Evolutionary conservation across 2,888 invertebrate species (phyloP), one percentile per base, ranked within the genome.

Genomic region (Conchocele bisecta): DNA sequence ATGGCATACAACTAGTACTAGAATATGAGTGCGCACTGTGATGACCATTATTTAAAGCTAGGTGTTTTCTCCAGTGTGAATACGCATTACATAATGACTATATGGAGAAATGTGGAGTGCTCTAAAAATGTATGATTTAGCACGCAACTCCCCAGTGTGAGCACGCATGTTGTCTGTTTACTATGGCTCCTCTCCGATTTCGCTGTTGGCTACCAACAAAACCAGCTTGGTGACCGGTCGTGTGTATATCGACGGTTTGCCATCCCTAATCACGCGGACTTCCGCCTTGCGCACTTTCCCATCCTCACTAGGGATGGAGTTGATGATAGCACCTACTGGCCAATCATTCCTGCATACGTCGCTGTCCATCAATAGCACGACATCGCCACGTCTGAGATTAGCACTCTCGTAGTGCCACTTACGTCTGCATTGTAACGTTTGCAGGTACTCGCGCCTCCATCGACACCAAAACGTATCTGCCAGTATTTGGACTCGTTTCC

Each of bases 401-500:
- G 6, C 33, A 13, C 26, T 6, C 20, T 56, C 37, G n/a, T 39
- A 11, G 9, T 9, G 26, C 72, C 72, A 72, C 28, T 72, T 72
- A 22, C 41, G 3, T 22, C 72, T 5, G 15, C 39, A 37, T 33
- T 72, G 72, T 22, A 67, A 35, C 6, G 35, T 42, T n/a, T 48
- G 56, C 1, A 72, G 56, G 48, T 61, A 67, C 33, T 72, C 61
- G 28, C 42, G 41, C 24, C 50, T 53, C 72, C 67, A 72, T 4
- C 61, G 53, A 31, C 9, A 15, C 72, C 67, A 72, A 35, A 72
- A 72, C 9, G 17, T 31, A 26, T 72, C 61, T 3, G 72, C 48
- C 1, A 72, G 35, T 44, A 61, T 42, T 44, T 63, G 64, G 1
- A 72, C 72, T 2, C 59, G 60, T 39, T 54, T 72, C 72, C 72